These are phyloP conservation scores for Carpatolechia fugitivella DNA, from an alignment of 2,888 invertebrate genomes.

Conservation along the genomic window DNA sequence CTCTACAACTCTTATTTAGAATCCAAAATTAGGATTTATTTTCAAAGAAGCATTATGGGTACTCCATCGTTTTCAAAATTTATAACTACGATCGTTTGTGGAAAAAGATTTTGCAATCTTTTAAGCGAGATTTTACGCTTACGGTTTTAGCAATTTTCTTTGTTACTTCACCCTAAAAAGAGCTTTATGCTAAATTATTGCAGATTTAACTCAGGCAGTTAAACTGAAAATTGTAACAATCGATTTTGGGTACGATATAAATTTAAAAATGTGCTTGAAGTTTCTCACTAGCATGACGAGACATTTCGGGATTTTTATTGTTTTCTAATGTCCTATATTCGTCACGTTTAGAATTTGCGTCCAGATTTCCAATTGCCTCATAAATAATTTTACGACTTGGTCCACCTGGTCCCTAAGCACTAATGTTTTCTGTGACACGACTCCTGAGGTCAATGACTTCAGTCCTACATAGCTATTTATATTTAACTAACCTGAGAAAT, in stretches of 20 bases:
- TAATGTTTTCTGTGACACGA: slow-evolving; percentile 11
- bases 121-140: too few relatives aligned
- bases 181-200: neutral
- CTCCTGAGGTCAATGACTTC: slow-evolving; percentile 32
- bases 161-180: neutral
- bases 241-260: neutral
- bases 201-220: neutral
- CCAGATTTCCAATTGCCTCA: slow-evolving; percentile 29
- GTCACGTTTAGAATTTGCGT: slow-evolving; percentile 14
- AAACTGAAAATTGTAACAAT: neutral
- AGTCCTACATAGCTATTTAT: slow-evolving; percentile 8
- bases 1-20: too few relatives aligned
- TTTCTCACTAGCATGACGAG: neutral
- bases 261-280: too few relatives aligned
- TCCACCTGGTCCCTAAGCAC: slow-evolving; percentile 15
- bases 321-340: neutral
- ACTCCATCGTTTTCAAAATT: neutral
- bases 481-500: slow-evolving; percentile 9
- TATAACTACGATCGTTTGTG: too few relatives aligned
- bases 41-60: too few relatives aligned
- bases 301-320: neutral
- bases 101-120: too few relatives aligned
- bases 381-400: slow-evolving; percentile 24
- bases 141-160: too few relatives aligned
- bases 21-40: neutral